A percentile compares a stretch with the other conserved stretches of the same genome.
Evolutionary conservation across 2,113 vertebrate species (phyloP).

Genomic region (Clupea harengus): DNA sequence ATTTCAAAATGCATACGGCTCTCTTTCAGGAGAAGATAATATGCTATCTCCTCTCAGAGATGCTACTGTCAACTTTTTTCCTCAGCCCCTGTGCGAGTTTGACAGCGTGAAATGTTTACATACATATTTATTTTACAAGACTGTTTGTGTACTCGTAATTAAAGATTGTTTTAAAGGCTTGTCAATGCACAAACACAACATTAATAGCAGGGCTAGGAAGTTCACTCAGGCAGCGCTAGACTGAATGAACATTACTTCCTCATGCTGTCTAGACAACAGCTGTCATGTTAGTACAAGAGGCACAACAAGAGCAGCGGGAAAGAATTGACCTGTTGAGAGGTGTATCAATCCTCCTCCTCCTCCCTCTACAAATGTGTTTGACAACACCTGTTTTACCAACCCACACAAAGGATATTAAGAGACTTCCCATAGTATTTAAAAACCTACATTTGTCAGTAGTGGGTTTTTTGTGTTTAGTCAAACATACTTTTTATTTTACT

Average conservation of each 20-base stretch:
- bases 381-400: background rate
- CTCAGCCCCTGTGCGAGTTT: background rate
- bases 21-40: background rate
- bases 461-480: background rate
- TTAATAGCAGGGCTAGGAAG: background rate
- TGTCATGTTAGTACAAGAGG: background rate
- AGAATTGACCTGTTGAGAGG: background rate
- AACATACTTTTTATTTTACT: background rate
- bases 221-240: background rate
- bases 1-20: background rate
- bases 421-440: background rate
- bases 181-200: background rate
- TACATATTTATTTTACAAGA: background rate
- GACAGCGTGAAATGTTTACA: background rate
- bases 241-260: background rate
- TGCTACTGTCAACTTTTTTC: background rate
- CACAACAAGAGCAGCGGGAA: background rate
- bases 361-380: background rate
- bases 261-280: background rate
- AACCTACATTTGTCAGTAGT: background rate
- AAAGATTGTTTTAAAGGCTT: background rate
- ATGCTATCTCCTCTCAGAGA: background rate
- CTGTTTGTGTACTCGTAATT: background rate
- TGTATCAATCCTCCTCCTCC: background rate
- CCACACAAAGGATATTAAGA: background rate